Conservation (phyloP, 2,113 vertebrate species). For the Rhagologus leucostigma region DNA sequence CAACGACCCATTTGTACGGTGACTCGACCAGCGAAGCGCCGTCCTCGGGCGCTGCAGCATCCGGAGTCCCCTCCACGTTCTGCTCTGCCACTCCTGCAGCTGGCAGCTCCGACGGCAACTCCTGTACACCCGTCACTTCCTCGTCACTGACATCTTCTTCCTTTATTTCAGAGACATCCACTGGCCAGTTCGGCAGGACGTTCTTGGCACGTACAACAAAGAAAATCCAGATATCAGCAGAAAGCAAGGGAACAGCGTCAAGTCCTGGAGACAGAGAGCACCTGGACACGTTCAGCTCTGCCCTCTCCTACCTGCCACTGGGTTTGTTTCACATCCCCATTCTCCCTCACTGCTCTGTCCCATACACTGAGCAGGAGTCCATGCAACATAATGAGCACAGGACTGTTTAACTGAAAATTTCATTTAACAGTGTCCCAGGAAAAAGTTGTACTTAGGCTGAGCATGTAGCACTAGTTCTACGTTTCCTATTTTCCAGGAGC, state of each 20-base stretch:
- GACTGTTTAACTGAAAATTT: neutral
- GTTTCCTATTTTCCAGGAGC: neutral
- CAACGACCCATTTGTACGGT: constrained; percentile 84
- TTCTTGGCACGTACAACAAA: constrained; percentile 29
- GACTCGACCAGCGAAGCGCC: constrained; percentile 50
- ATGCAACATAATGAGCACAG: neutral
- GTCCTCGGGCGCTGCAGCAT: constrained; percentile 34
- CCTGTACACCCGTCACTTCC: constrained; percentile 10
- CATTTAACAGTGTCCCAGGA: neutral
- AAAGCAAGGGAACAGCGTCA: neutral
- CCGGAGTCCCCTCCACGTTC: neutral
- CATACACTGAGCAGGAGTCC: neutral
- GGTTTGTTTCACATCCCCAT: neutral
- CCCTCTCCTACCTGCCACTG: neutral
- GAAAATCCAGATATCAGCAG: neutral
- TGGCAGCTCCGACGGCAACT: neutral
- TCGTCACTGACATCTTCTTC: constrained; percentile 71
- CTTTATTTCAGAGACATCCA: constrained; percentile 37
- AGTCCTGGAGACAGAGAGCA: neutral
- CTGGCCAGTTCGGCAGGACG: neutral
- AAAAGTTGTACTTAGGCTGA: neutral
- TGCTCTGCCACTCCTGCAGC: constrained; percentile 10
- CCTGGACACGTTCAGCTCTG: neutral
- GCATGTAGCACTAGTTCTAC: neutral
- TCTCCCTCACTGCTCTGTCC: neutral